These are phyloP conservation scores for Drosophila ambigua DNA, from an alignment of 1,140 invertebrate genomes.

Conservation along the genomic window DNA sequence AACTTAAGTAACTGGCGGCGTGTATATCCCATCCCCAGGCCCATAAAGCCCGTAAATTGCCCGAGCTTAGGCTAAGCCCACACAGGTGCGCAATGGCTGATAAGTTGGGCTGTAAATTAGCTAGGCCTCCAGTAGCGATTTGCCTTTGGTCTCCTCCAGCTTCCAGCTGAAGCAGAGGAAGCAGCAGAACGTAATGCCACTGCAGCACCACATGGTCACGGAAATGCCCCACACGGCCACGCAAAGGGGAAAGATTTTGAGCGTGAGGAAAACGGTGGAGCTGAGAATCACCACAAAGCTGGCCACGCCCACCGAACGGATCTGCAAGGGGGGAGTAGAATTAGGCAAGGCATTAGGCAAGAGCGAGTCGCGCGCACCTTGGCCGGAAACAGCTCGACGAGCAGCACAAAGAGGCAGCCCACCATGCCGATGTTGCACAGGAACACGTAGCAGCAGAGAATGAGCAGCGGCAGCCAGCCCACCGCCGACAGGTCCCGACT, in stretches of 20 bases:
- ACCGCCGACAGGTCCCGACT: slow-evolving; percentile 20
- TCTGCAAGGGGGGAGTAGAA: slow-evolving; percentile 52
- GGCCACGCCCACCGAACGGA: slow-evolving; percentile 58
- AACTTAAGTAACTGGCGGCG: slow-evolving; percentile 19
- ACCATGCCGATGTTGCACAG: slow-evolving; percentile 66
- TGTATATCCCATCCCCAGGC: slow-evolving; percentile 1
- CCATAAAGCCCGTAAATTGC: slow-evolving; percentile 31
- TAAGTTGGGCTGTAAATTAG: slow-evolving; percentile 22
- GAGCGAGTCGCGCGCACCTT: too few relatives aligned
- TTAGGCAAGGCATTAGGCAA: too few relatives aligned
- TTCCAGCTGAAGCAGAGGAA: slow-evolving; percentile 51
- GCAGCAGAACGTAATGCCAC: slow-evolving; percentile 31
- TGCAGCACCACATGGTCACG: slow-evolving; percentile 53
- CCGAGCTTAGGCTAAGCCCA: slow-evolving; percentile 25
- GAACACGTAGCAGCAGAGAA: slow-evolving; percentile 66
- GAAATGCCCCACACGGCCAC: slow-evolving; percentile 56
- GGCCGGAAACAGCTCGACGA: slow-evolving; percentile 69
- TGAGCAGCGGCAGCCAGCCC: slow-evolving; percentile 66
- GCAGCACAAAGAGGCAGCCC: slow-evolving; percentile 67
- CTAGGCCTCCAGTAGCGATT: slow-evolving; percentile 64
- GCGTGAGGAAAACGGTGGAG: slow-evolving; percentile 46
- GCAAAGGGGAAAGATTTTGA: slow-evolving; percentile 71
- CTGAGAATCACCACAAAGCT: slow-evolving; percentile 60
- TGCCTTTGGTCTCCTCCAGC: slow-evolving; percentile 69
- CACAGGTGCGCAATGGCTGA: slow-evolving; percentile 16